A percentile compares a stretch with the other conserved stretches of the same genome.
Evolutionary conservation across 2,888 invertebrate species (phyloP).

Genomic region (Chloroclystis v-ata): DNA sequence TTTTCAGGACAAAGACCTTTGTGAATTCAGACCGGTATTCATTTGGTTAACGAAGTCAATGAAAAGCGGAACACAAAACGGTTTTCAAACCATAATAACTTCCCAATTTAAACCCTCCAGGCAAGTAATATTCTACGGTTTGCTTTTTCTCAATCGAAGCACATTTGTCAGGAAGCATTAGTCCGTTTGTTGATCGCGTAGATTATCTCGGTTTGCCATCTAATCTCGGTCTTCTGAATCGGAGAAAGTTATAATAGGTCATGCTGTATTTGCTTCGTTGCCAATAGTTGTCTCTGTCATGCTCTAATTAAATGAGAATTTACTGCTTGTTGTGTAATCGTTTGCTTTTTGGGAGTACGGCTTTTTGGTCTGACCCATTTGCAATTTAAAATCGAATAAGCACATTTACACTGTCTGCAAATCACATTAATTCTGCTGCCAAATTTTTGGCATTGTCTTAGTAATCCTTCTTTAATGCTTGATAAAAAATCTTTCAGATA

Average conservation of each 20-base stretch:
- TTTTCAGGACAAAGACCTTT: slow-evolving; percentile 27
- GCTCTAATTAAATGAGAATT: slow-evolving; percentile 22
- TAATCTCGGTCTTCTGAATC: slow-evolving; percentile 53
- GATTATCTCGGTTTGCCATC: slow-evolving; percentile 52
- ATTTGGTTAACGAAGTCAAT: slow-evolving; percentile 8
- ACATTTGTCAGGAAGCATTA: slow-evolving; percentile 55
- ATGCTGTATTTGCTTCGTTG: slow-evolving; percentile 27
- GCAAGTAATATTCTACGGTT: slow-evolving; percentile 40
- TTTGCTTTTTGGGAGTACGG: slow-evolving; percentile 18
- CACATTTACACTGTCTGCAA: not conserved
- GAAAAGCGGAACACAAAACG: slow-evolving; percentile 2
- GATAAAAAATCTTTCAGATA: slow-evolving; percentile 33
- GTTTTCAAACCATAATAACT: slow-evolving; percentile 27
- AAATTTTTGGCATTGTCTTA: not conserved
- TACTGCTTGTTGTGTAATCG: slow-evolving; percentile 13
- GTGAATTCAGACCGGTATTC: slow-evolving; percentile 10
- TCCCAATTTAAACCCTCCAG: too few relatives aligned
- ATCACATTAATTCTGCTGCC: not conserved
- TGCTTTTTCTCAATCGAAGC: slow-evolving; percentile 48
- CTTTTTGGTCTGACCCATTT: slow-evolving; percentile 10
- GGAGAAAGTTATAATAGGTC: slow-evolving; percentile 57
- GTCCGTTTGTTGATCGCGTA: slow-evolving; percentile 58
- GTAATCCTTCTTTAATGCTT: not conserved
- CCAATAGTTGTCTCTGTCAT: slow-evolving; percentile 25
- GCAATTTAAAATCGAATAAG: not conserved